A percentile compares a stretch with the other conserved stretches of the same genome.
These are phyloP conservation scores for Rhodinocichla rosea DNA, from an alignment of 2,113 vertebrate species.

Conservation along the genomic window DNA sequence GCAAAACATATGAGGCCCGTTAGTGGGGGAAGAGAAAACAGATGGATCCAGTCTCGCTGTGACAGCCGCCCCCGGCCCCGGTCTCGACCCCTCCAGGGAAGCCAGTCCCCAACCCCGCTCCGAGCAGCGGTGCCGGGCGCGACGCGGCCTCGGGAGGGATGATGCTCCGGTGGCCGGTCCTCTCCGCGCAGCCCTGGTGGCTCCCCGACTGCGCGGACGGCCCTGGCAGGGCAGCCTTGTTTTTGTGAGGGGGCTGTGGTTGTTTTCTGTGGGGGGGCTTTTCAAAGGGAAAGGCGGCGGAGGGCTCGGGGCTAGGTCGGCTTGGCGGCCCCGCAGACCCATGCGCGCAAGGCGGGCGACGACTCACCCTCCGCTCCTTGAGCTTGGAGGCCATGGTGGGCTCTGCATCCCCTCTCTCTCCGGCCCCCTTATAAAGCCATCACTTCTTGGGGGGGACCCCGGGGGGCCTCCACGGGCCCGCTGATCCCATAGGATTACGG, in stretches of 20 bases:
- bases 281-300: background rate
- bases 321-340: background rate
- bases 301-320: background rate
- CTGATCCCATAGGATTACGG: constrained; percentile 92
- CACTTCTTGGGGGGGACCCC: constrained; percentile 69
- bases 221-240: background rate
- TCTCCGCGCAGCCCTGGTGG: background rate
- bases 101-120: background rate
- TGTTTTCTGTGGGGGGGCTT: background rate
- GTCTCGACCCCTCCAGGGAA: background rate
- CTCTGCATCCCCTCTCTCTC: constrained; percentile 66
- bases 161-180: background rate
- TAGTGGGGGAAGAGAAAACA: background rate
- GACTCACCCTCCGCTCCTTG: constrained; percentile 92
- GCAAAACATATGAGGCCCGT: constrained; percentile 22
- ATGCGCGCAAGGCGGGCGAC: constrained; percentile 13
- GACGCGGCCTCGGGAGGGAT: background rate
- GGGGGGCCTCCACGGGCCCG: constrained; percentile 79
- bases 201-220: background rate
- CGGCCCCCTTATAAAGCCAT: constrained; percentile 85
- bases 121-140: background rate
- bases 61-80: background rate
- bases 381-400: constrained; percentile 85
- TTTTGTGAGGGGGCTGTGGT: background rate
- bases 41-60: background rate